Conservation (phyloP, 53 echinoderm and acorn worm genomes). For the Echinometra lucunter region DNA sequence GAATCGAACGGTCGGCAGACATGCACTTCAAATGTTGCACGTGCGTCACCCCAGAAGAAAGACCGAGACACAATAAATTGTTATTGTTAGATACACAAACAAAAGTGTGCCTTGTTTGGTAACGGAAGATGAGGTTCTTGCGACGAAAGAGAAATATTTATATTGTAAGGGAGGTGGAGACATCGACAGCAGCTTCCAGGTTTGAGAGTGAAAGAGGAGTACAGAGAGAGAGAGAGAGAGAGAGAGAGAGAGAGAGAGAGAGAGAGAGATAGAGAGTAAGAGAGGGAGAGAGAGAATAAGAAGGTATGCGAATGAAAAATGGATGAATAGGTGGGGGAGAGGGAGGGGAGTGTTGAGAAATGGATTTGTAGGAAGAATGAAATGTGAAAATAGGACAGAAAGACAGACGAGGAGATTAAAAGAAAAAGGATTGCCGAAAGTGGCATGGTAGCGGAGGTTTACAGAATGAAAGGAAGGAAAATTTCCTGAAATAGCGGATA, state of each 20-base stretch:
- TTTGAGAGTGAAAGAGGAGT: not conserved
- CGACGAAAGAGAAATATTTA: conserved; percentile 13
- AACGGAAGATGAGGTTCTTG: not conserved
- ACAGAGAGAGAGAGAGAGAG: not conserved
- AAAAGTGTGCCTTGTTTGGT: not conserved
- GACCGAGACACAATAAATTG: not conserved
- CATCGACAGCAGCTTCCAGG: not conserved
- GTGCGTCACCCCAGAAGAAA: not conserved
- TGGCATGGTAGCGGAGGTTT: too few relatives aligned
- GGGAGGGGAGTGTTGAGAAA: not conserved
- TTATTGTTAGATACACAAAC: conserved; percentile 10
- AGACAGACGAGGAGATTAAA: not conserved
- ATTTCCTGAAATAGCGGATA: too few relatives aligned
- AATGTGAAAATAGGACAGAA: too few relatives aligned
- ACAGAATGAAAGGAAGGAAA: too few relatives aligned
- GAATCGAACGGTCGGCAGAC: not conserved
- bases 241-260: not conserved
- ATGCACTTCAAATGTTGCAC: not conserved
- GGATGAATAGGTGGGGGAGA: not conserved
- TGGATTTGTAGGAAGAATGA: not conserved
- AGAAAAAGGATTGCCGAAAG: too few relatives aligned
- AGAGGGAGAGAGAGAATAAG: not conserved
- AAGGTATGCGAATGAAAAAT: not conserved
- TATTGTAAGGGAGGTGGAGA: not conserved
- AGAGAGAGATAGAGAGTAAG: not conserved